Base-by-base conservation (phyloP, 2,113 vertebrate genomes). In the Peromyscus polionotus region DNA sequence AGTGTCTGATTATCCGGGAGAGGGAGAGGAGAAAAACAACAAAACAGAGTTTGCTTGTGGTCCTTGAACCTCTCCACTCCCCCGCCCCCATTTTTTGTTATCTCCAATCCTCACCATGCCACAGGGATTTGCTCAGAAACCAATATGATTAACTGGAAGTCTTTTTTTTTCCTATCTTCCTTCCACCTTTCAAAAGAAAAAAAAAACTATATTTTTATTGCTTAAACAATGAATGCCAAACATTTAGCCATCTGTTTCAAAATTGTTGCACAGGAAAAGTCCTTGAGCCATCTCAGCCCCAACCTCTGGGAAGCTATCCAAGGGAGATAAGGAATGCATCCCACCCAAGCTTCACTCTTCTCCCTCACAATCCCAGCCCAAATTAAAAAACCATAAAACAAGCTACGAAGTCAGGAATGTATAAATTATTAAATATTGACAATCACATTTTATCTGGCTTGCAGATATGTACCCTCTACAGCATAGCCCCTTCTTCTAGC, bases 301-400 rank as follows among this genome's bases (percentile, higher is more conserved):
- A 97, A 91, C 91, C 91, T 94, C 94, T 93, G 96, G 94, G 93
- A 95, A 92, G 28, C 70, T n/a, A 45, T 96, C 91, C 96, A 97
- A 97, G 65, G 90, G 72, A 96, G 59, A 94, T 39, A 88, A 91
- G 90, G 93, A 92, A 89, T 22, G 16, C 0, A 19, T 61, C 51
- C 3, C n/a, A 79, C 73, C 88, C 83, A 51, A 85, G 90, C 70
- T 90, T 93, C 63, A 3, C 91, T 85, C 68, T 72, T 91, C 67
- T 93, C 31, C 93, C 92, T 81, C 84, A 80, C 57, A 73, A 91
- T 93, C 61, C 59, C 93, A 85, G 39, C 70, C 31, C 88, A 91
- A 95, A 91, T 96, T 51, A 51, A 51, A 59, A 91, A 90, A 96
- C 68, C 91, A 77, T 85, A 95, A 96, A 88, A 75, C 85, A 94